Percentiles rank a stretch among this genome's conserved stretches.
Conservation (phyloP, 2,797 vertebrate genomes). For the Fistularia commersonii region DNA sequence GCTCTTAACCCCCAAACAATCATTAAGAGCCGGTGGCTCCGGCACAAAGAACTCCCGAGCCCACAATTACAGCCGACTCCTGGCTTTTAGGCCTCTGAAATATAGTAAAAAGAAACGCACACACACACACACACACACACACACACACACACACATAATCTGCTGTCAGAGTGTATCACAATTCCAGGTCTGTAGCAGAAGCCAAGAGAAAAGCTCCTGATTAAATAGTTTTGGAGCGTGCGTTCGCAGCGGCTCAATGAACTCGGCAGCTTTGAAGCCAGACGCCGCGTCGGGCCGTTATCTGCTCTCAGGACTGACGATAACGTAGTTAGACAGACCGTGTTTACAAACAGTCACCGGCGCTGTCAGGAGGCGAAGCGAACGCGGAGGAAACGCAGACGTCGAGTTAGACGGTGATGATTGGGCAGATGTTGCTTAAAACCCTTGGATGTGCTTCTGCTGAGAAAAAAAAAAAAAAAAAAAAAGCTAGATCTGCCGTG, state of each 20-base stretch:
- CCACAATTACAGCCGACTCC: no score
- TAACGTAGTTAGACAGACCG: constrained; percentile 41
- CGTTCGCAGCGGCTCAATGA: constrained; percentile 28
- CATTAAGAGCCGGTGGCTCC: background rate
- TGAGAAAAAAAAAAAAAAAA: background rate
- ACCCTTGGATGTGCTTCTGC: constrained; percentile 19
- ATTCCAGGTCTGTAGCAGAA: constrained; percentile 35
- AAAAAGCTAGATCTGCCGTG: constrained; percentile 10
- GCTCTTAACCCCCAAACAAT: background rate
- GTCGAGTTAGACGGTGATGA: constrained; percentile 13
- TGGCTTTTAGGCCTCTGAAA: background rate
- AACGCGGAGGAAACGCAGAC: background rate
- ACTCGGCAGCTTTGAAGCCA: constrained; percentile 69
- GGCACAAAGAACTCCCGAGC: background rate
- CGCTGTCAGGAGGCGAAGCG: constrained; percentile 24
- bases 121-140: constrained; percentile 16
- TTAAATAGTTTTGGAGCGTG: constrained; percentile 65
- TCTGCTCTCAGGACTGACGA: constrained; percentile 45
- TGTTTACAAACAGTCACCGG: constrained; percentile 46
- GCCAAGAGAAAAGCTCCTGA: constrained; percentile 56
- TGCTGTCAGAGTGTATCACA: constrained; percentile 35
- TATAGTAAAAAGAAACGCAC: background rate
- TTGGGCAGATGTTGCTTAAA: constrained; percentile 14
- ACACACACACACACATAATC: constrained; percentile 12
- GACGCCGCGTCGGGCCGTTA: constrained; percentile 37